phyloP scores from a whole-genome alignment of 2,113 vertebrate species.

The Cyanoderma ruficeps region DNA sequence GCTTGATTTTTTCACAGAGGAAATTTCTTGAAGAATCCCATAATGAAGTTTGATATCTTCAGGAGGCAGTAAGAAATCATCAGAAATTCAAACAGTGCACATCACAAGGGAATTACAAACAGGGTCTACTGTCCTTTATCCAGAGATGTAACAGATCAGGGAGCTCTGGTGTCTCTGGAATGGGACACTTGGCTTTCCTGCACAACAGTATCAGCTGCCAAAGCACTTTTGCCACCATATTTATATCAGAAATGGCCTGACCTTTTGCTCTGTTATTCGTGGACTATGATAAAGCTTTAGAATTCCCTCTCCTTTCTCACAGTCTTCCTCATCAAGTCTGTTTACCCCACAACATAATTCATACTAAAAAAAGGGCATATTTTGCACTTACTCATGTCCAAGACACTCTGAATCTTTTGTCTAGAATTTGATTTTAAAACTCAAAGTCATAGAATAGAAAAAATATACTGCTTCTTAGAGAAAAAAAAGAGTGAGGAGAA shows the following conservation, averaged over 20 bases:
- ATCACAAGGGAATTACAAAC: background rate
- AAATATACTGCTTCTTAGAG: background rate
- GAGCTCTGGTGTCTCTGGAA: background rate
- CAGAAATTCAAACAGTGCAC: background rate
- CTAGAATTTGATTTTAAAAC: background rate
- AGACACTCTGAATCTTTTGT: background rate
- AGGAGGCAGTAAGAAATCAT: background rate
- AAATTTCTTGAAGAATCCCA: background rate
- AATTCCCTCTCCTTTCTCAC: background rate
- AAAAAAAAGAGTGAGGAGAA: accelerated
- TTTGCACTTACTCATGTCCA: background rate
- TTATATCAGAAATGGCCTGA: background rate
- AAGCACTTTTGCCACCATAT: background rate
- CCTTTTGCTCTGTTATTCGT: background rate
- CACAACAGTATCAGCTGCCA: background rate
- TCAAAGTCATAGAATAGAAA: background rate
- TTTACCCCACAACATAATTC: background rate
- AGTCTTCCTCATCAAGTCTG: background rate
- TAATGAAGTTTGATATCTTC: background rate
- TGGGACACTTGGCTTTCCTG: background rate
- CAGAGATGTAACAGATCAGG: background rate
- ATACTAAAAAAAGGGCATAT: background rate
- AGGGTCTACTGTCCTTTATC: background rate
- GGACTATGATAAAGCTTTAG: background rate
- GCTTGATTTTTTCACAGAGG: background rate